These are phyloP conservation scores for Ichneumoninae sp. DNA, from an alignment of 2,888 invertebrate genomes.

Conservation along the genomic window DNA sequence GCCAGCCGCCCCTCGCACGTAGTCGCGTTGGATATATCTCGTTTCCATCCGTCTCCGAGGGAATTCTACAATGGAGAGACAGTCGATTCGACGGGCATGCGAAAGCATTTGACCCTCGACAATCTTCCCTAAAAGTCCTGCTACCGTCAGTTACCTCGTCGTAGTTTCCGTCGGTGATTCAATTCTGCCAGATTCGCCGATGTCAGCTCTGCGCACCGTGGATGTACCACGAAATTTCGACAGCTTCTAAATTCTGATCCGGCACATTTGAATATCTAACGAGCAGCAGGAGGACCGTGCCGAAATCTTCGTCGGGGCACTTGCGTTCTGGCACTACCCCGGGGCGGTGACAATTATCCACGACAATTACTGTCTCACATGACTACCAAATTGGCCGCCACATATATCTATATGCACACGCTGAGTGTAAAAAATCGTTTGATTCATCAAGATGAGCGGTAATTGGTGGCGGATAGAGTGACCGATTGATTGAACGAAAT, in stretches of 20 bases:
- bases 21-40: slow-evolving; percentile 1
- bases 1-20: neutral
- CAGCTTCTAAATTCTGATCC: slow-evolving; percentile 46
- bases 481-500: no score
- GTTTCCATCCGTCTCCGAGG: neutral
- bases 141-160: neutral
- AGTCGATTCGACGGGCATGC: neutral
- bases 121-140: neutral
- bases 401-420: neutral
- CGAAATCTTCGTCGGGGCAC: slow-evolving; percentile 47
- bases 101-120: slow-evolving; percentile 5
- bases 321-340: slow-evolving; percentile 21
- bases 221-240: slow-evolving; percentile 44
- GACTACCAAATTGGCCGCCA: neutral
- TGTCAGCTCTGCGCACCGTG: slow-evolving; percentile 1
- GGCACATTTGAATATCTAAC: slow-evolving; percentile 65
- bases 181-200: slow-evolving; percentile 21
- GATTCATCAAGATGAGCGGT: neutral
- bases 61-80: slow-evolving; percentile 6
- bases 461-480: no score
- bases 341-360: slow-evolving; percentile 5
- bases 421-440: neutral
- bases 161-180: neutral
- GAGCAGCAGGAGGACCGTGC: slow-evolving; percentile 30
- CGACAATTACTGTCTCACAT: neutral